Evolutionary conservation across 2,888 invertebrate species (phyloP), one percentile per base, ranked within the genome.

Genomic region (Eubasilissa splendida): DNA sequence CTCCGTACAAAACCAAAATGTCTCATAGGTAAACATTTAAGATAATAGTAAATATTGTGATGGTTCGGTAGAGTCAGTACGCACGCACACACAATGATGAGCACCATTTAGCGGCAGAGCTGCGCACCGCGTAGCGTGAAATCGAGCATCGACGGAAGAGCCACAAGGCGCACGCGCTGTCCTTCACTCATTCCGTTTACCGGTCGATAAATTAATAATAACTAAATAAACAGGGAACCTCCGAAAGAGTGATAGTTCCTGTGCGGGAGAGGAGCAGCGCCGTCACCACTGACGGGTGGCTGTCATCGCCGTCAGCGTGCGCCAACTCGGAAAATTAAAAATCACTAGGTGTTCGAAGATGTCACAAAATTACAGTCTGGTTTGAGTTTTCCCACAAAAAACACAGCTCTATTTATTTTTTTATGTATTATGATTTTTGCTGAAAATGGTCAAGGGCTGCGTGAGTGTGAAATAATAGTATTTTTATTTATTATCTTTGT

Each of bases 271-370:
- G 76, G 81, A 42, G 42, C 42, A 7, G 42, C 42, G 42, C 42
- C 7, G 42, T 66, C 65, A 73, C 63, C 80, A 82, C 80, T 80
- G 83, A 83, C 83, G 82, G 82, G 82, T 83, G 82, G 80, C 83
- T 82, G 83, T 83, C 83, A 77, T 74, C 82, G 80, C 68, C 71
- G 12, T 59, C 58, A 14, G 52, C 56, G 42, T 14, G 60, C 50
- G 68, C 53, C 33, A 79, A 50, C 33, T 14, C 33, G 70, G 66
- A 31, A 80, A 77, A 77, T 82, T 82, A 83, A 82, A 80, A 82
- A 83, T 83, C 79, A 60, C 76, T 54, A 50, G 22, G 22, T 22
- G 22, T 73, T 79, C 68, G 80, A 82, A 80, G 66, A n/a, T 56
- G 68, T 56, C 42, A 5, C 1, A 42, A 42, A 42, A 7, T 2